Base-by-base conservation (phyloP, 2,888 invertebrate species). In the Plusia festucae region DNA sequence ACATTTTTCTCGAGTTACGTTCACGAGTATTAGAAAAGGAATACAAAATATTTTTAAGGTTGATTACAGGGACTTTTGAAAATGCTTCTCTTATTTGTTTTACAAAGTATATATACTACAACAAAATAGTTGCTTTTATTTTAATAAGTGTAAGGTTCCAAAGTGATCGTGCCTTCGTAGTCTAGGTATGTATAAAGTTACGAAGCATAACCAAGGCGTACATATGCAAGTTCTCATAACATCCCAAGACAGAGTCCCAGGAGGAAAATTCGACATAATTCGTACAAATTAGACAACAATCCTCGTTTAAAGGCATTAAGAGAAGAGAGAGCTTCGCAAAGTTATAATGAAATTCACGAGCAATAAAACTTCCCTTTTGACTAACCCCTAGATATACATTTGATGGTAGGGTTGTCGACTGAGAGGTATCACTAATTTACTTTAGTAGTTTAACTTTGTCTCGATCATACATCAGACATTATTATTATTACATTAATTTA, bases 331-430 rank as follows among this genome's bases (percentile, higher is more conserved):
- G 90, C 88, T 85, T 85, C 86, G 88, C 90, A 88, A 94, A 94
- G 91, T 94, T 94, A 94, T 94, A 94, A 94, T 94, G 93, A 94
- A 94, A 94, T 94, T 94, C 94, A 93, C 92, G 88, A 94, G 93
- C 94, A 94, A 94, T 94, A 93, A 94, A 94, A 94, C 93, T 94
- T 94, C 91, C 90, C 91, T 92, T 92, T 92, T 90, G 91, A 91
- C 92, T 91, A 93, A 93, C 92, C 93, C 91, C 92, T 88, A 89
- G 91, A 91, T 91, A 92, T 92, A 93, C 91, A 92, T 91, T 91
- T 83, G 81, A 83, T 78, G 76, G 80, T 84, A 91, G 92, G 91
- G 92, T 81, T 91, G 89, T 68, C 85, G 65, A 77, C 57, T 72
- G 58, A 58, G 20, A 68, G 57, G 56, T 27, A 63, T 65, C 44